Evolutionary conservation across 2,113 vertebrate species (phyloP), one percentile per base, ranked within the genome.

Genomic region (Emydocephalus ijimae): DNA sequence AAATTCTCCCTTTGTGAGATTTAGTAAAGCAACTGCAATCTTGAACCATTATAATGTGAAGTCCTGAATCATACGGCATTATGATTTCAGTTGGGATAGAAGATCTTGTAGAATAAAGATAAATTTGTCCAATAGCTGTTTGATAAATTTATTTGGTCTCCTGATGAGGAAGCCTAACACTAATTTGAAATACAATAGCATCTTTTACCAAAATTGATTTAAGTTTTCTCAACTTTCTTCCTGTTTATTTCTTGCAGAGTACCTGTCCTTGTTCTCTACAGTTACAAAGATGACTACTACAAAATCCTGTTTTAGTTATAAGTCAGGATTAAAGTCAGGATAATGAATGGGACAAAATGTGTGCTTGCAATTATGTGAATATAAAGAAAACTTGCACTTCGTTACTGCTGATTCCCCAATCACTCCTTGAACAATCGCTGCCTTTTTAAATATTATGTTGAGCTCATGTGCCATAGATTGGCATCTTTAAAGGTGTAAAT

Each of bases 261-360:
- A 94, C 97, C 98, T 10, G 97, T 98, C 39, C 97, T 99, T 57
- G 97, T 99, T 93, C 97, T 99, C 85, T 99, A 99, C 96, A 99
- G 99, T 97, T 99, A 99, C 96, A 98, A 97, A 96, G 99, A 99
- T 0, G 99, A 99, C 95, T 99, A 98, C 96, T 99, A 99, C 97
- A 99, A 99, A 97, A 98, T 99, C 96, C 97, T 99, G 43, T 97
- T 99, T 91, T 99, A 98, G 97, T 92, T 64, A 52, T 89, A 64
- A 52, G 50, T 26, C 12, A n/a, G 45, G 23, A 89, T 61, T 50
- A 85, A 24, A 21, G 29, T 59, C 21, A 85, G 64, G 6, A 39
- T 45, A n/a, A 21, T 57, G 39, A 23, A 64, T 87, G 88, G 48
- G 87, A 64, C 45, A 45, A 93, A 91, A 87, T 21, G 29, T 4